Percentiles rank a stretch among this genome's conserved stretches.
Evolutionary conservation across 1,140 invertebrate species (phyloP).

Genomic region (Phortica variegata): DNA sequence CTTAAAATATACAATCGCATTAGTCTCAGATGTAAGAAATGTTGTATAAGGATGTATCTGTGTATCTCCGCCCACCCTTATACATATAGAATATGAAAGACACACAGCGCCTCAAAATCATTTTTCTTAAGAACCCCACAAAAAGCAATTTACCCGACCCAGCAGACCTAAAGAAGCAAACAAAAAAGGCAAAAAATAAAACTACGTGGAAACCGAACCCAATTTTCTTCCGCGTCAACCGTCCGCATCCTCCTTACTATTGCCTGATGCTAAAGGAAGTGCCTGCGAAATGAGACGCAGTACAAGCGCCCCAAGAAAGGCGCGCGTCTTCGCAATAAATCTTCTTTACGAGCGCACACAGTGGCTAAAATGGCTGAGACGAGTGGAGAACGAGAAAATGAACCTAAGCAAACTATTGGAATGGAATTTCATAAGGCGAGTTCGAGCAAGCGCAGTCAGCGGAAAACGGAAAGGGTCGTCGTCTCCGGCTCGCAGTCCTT

Average conservation of each 20-base stretch:
- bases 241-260: conserved; percentile 2
- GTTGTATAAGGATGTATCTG: conserved; percentile 42
- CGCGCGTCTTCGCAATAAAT: conserved; percentile 57
- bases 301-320: conserved; percentile 45
- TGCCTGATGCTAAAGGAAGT: conserved; percentile 13
- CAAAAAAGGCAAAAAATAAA: conserved; percentile 16
- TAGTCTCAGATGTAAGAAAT: conserved; percentile 55
- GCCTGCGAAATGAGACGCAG: conserved; percentile 18
- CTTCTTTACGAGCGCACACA: conserved; percentile 57
- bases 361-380: conserved; percentile 54
- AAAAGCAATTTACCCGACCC: conserved; percentile 43
- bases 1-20: conserved; percentile 50
- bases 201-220: conserved; percentile 44
- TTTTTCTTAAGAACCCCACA: conserved; percentile 43
- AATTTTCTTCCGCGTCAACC: conserved; percentile 38
- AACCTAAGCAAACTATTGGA: conserved; percentile 57
- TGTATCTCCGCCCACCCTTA: conserved; percentile 13
- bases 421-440: conserved; percentile 45
- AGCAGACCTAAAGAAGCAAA: no score
- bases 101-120: conserved; percentile 25
- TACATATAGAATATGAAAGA: conserved; percentile 7
- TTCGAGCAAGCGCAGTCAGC: conserved; percentile 7
- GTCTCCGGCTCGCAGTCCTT: conserved; percentile 13
- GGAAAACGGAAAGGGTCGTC: no score
- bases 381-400: conserved; percentile 35